These are phyloP conservation scores for Zophobas atratus DNA, from an alignment of 1,140 invertebrate genomes.

Conservation along the genomic window DNA sequence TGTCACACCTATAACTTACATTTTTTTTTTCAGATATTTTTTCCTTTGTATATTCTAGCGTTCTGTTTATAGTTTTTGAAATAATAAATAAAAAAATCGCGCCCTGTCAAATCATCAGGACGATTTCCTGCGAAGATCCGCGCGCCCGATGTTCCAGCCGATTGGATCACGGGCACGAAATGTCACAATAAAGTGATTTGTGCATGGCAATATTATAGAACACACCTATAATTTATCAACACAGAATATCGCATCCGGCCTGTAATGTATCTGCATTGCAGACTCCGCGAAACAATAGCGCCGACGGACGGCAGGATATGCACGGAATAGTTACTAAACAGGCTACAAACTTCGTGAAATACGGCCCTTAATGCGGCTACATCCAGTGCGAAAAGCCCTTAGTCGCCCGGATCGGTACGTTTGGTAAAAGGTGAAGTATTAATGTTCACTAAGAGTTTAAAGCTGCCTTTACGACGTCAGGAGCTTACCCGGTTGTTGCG, in stretches of 20 bases:
- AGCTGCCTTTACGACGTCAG: not conserved
- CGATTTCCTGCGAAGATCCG: too few relatives aligned
- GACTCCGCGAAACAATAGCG: constrained; percentile 46
- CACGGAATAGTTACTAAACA: constrained; percentile 36
- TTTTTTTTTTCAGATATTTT: too few relatives aligned
- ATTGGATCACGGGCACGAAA: constrained; percentile 39
- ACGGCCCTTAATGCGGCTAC: constrained; percentile 35
- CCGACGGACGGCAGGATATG: constrained; percentile 14
- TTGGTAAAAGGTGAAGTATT: constrained; percentile 29
- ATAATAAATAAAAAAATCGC: too few relatives aligned
- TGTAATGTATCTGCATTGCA: constrained; percentile 47
- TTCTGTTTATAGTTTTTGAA: too few relatives aligned
- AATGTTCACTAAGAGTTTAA: constrained; percentile 26
- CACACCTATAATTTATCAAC: constrained; percentile 30
- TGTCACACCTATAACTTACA: too few relatives aligned
- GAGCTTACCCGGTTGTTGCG: constrained; percentile 17
- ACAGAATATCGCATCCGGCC: constrained; percentile 21
- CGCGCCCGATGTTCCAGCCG: not conserved
- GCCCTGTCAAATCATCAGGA: too few relatives aligned
- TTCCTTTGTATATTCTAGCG: too few relatives aligned
- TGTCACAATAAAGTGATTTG: constrained; percentile 33
- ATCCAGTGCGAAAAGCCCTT: constrained; percentile 13
- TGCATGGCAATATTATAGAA: constrained; percentile 33
- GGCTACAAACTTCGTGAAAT: constrained; percentile 34
- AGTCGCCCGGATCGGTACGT: constrained; percentile 14